Evolutionary conservation across 2,113 vertebrate species (phyloP).

Genomic region (Cisticola juncidis): DNA sequence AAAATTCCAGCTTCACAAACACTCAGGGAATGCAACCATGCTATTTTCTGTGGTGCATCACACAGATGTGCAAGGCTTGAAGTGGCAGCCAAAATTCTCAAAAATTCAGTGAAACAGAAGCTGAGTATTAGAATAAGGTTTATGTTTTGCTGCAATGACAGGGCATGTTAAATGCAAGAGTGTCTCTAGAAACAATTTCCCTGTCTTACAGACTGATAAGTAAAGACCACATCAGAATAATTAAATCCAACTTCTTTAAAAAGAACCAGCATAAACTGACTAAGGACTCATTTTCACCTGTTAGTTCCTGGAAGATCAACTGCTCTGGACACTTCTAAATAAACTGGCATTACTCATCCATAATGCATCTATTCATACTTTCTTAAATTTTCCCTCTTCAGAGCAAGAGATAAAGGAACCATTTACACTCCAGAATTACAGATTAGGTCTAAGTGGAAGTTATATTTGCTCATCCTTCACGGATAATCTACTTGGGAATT

Average conservation of each 20-base stretch:
- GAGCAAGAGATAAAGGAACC: not conserved
- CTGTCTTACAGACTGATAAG: not conserved
- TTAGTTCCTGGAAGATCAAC: not conserved
- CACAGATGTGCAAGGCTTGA: not conserved
- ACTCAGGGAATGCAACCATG: not conserved
- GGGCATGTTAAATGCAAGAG: not conserved
- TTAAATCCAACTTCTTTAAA: not conserved
- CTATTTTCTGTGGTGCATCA: not conserved
- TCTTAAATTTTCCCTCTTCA: not conserved
- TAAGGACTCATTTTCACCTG: not conserved
- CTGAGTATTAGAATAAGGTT: not conserved
- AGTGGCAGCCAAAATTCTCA: not conserved
- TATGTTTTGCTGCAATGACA: not conserved
- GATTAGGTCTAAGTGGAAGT: not conserved
- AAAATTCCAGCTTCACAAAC: not conserved
- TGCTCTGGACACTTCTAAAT: not conserved
- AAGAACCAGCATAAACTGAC: not conserved
- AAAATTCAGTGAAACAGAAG: not conserved
- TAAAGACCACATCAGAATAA: not conserved
- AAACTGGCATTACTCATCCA: not conserved
- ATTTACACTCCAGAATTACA: not conserved
- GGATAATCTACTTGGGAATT: not conserved
- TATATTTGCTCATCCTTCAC: not conserved
- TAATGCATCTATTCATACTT: not conserved
- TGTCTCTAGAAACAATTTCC: not conserved